phyloP scores from a whole-genome alignment of 1,140 invertebrate genomes.

The Bradysia coprophila region DNA sequence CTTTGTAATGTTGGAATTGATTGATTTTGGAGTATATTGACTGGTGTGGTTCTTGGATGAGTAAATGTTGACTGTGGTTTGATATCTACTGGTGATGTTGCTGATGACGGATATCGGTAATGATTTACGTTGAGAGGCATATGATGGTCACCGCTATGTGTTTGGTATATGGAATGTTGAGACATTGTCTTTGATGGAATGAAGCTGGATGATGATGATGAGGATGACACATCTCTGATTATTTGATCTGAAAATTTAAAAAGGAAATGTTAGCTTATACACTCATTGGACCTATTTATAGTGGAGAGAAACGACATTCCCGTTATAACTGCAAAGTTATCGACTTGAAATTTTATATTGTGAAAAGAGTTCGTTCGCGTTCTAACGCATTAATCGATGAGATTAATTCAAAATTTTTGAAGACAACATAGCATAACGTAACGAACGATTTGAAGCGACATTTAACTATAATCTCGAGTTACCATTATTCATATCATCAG shows the following conservation, averaged over 20 bases:
- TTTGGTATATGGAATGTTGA: neutral
- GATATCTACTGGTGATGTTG: neutral
- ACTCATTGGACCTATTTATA: neutral
- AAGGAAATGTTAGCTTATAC: neutral
- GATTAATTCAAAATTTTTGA: too few species aligned
- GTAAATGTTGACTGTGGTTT: neutral
- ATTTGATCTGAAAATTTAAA: neutral
- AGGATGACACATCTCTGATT: neutral
- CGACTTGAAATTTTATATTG: too few species aligned
- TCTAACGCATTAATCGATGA: too few species aligned
- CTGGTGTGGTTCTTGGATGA: neutral
- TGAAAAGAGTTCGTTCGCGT: too few species aligned
- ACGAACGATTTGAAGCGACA: too few species aligned
- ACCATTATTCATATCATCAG: slow-evolving; percentile 28
- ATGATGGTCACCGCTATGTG: too few species aligned
- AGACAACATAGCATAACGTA: too few species aligned
- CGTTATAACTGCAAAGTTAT: too few species aligned
- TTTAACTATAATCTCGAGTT: too few species aligned
- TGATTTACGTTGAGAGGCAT: neutral
- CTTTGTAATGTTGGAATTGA: neutral
- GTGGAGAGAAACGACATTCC: neutral
- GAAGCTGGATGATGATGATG: neutral
- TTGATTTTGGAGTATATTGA: neutral
- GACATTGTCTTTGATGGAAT: neutral
- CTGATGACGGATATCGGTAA: neutral